Base-by-base conservation (phyloP, 2,888 invertebrate species). In the Drosophila macrospina region DNA sequence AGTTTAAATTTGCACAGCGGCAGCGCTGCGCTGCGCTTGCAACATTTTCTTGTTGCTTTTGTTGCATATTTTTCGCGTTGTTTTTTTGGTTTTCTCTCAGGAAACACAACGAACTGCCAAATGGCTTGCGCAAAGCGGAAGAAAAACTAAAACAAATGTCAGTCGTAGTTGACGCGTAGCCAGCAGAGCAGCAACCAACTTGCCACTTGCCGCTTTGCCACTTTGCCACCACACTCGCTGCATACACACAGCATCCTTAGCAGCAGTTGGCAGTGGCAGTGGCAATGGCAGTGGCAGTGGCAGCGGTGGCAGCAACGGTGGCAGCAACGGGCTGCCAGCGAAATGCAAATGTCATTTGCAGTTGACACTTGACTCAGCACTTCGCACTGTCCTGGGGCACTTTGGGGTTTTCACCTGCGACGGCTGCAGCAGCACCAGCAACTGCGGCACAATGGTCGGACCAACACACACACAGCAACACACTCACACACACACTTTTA, bases 91-190 rank as follows among this genome's bases (percentile, higher is more conserved):
- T 62, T 42, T 15, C 55, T 37, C 45, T 42, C 79, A 74, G 83
- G 76, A 83, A 86, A 74, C 78, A 87, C 73, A 76, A 72, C 76
- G 80, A 80, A 86, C 85, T 82, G 87, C 85, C 85, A 86, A 86
- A 86, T 86, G 85, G 87, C 85, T 82, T 67, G 80, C 82, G 82
- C 80, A 86, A 86, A 87, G 87, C 85, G 85, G 87, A 86, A 85
- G 85, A 87, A 87, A 87, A 86, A 86, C 87, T 86, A 86, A 86
- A 86, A 86, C 85, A 86, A 86, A 86, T 86, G 85, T 87, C 87
- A 82, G 74, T 76, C 80, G 87, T 81, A 85, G 80, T 82, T 84
- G 87, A 87, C 84, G 84, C 86, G 84, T 84, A 84, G 87, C 84
- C 81, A 78, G 77, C 77, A 60, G 3, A 72, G 56, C 73, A 42